phyloP scores from a whole-genome alignment of 37 sponge, comb jelly and placozoan species.

The Hormiphora californensis region DNA sequence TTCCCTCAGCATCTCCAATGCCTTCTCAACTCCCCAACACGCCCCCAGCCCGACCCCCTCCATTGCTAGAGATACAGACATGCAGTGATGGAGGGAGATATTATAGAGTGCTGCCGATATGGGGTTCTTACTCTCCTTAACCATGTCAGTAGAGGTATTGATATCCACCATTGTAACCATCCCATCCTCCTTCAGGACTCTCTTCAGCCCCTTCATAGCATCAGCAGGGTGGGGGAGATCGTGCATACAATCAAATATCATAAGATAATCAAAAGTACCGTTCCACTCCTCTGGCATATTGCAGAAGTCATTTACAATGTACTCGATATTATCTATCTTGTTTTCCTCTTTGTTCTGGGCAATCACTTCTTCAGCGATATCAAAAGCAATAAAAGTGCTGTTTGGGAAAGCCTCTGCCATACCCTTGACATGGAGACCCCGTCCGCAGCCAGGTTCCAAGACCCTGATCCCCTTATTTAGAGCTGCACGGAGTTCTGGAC shows the following conservation, averaged over 20 bases:
- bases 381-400: conserved; percentile 6
- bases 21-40: conserved; percentile 48
- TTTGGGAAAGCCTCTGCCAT: background rate
- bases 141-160: conserved; percentile 9
- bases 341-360: background rate
- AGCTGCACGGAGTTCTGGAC: background rate
- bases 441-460: conserved; percentile 37
- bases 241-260: conserved; percentile 54
- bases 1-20: background rate
- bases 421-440: background rate
- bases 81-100: conserved; percentile 40
- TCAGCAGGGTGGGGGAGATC: conserved; percentile 21
- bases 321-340: background rate
- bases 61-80: conserved; percentile 30
- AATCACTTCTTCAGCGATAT: background rate
- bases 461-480: conserved; percentile 29
- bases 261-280: conserved; percentile 27
- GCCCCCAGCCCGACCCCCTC: conserved; percentile 20
- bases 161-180: conserved; percentile 51
- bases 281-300: conserved; percentile 10
- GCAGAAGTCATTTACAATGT: background rate
- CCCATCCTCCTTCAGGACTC: conserved; percentile 22
- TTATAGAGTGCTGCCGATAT: background rate
- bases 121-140: background rate
- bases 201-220: conserved; percentile 27